Evolutionary conservation across 2,888 invertebrate species (phyloP), one percentile per base, ranked within the genome.

Genomic region (Dascillus cervinus): DNA sequence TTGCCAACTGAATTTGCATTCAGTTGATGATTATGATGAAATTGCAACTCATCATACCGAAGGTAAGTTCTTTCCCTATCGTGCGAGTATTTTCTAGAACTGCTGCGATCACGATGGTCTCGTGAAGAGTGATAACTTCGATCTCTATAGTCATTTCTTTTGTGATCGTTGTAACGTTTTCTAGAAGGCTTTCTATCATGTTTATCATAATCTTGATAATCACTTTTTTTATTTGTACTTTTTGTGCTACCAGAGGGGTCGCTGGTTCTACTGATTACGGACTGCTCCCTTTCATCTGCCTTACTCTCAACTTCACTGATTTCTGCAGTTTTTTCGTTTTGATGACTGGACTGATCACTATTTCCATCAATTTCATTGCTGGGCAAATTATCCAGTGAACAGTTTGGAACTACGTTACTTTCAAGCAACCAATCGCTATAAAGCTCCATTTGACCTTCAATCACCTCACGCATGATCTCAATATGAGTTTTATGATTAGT

Each of bases 391-490:
- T 44, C 62, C 62, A 40, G 55, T 63, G 64, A 45, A n/a, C 46
- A 9, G n/a, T 13, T 14, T 12, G 3, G 11, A 8, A 9, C 6
- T 5, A 20, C 20, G 14, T 22, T 17, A 5, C 24, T 34, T 13
- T 32, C 34, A 11, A 13, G 22, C 8, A 58, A 32, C 56, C 55
- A 62, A 11, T 62, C 59, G 21, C 40, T 43, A 29, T 59, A 64
- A 22, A 55, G 34, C 14, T 58, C 58, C 65, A 65, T 66, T 47
- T 67, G 82, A 48, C 70, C 73, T 53, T 58, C 64, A 42, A 79
- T 76, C 20, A 78, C 69, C 47, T 73, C 75, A 2, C 72, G 62
- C 21, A 77, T 60, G 5, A 73, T 68, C 53, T 76, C 70, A 0
- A 71, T 73, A 51, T 77, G 72, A 56, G 70, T 73, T 46, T 67